A percentile compares a stretch with the other conserved stretches of the same genome.
phyloP scores from a whole-genome alignment of 1,140 invertebrate genomes.

The Bombus soroeensis region DNA sequence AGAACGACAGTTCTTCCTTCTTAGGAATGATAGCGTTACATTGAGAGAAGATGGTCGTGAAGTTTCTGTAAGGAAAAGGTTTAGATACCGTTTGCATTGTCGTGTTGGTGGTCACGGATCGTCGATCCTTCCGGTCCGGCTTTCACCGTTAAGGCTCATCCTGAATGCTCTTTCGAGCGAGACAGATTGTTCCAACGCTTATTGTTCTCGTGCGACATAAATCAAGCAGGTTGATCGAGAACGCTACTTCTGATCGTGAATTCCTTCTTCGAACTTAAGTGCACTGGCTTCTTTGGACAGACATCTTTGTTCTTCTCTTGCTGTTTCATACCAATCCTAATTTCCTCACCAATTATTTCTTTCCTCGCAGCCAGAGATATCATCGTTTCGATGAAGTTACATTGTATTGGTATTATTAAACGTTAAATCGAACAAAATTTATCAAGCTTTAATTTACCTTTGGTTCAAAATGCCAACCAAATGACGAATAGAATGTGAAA shows the following conservation, averaged over 20 bases:
- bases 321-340: neutral
- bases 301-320: neutral
- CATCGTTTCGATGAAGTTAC: too few relatives aligned
- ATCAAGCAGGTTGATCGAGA: conserved; percentile 57
- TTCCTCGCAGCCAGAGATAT: too few relatives aligned
- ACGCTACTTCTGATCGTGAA: conserved; percentile 22
- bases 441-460: too few relatives aligned
- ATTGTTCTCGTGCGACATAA: conserved; percentile 61
- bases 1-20: neutral
- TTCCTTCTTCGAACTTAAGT: conserved; percentile 31
- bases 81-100: conserved; percentile 61
- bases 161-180: conserved; percentile 66
- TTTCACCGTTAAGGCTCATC: conserved; percentile 71
- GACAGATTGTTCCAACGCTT: conserved; percentile 59
- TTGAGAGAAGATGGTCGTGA: neutral
- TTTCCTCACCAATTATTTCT: neutral
- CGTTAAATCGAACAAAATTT: too few relatives aligned
- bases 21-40: neutral
- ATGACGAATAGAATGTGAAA: too few relatives aligned
- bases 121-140: conserved; percentile 69
- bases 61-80: conserved; percentile 47
- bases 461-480: too few relatives aligned
- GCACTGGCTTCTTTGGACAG: neutral
- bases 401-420: too few relatives aligned
- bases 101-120: conserved; percentile 64